These are phyloP conservation scores for Sander vitreus DNA, from an alignment of 2,113 vertebrate species.

Conservation along the genomic window DNA sequence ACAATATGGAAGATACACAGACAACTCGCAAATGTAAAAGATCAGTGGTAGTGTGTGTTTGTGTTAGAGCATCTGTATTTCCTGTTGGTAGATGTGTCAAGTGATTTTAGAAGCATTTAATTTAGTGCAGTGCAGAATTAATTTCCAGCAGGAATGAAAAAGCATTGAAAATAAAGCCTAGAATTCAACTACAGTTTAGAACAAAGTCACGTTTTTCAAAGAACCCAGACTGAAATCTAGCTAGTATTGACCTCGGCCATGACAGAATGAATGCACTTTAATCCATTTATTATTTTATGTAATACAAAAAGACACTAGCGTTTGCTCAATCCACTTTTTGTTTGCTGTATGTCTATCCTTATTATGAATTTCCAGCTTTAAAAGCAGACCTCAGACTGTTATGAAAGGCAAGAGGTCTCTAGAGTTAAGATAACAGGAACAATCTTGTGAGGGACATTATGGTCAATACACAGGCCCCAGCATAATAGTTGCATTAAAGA, in stretches of 20 bases:
- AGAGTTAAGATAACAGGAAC: slow-evolving; percentile 60
- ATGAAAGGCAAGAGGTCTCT: slow-evolving; percentile 59
- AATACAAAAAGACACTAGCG: slow-evolving; percentile 27
- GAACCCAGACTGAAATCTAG: slow-evolving; percentile 13
- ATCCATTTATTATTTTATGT: slow-evolving; percentile 36
- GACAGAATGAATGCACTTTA: slow-evolving; percentile 29
- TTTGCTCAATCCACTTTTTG: slow-evolving; percentile 5
- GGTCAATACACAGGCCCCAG: slow-evolving; percentile 19
- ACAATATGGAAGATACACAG: slow-evolving; percentile 50
- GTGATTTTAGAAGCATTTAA: background rate
- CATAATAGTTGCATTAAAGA: background rate
- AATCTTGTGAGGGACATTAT: slow-evolving; percentile 42
- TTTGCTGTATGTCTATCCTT: slow-evolving; percentile 16
- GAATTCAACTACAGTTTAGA: background rate
- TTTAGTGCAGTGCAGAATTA: background rate
- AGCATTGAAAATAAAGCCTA: background rate
- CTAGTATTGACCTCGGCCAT: slow-evolving; percentile 32
- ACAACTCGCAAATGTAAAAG: slow-evolving; percentile 46
- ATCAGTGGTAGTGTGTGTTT: slow-evolving; percentile 25
- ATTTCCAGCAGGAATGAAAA: background rate
- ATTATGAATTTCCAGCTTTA: slow-evolving; percentile 34
- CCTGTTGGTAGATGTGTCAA: slow-evolving; percentile 4
- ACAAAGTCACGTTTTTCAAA: slow-evolving; percentile 26
- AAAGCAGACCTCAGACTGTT: slow-evolving; percentile 42
- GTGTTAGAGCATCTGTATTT: slow-evolving; percentile 35